phyloP scores from a whole-genome alignment of 2,888 invertebrate species.

The Scelioninae gen. 1 region DNA sequence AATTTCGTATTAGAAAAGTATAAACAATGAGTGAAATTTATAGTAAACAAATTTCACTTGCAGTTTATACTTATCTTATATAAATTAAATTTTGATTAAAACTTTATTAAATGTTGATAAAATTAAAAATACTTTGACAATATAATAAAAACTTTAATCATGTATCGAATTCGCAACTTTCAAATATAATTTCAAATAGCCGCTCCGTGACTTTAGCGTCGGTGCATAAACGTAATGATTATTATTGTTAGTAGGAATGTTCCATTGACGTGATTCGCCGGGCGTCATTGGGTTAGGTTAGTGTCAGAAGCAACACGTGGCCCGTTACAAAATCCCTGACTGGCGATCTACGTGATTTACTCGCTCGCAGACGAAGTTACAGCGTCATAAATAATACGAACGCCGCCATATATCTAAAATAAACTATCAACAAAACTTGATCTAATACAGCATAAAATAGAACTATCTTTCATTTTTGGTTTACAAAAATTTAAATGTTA shows the following conservation, averaged over 20 bases:
- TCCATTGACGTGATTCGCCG: constrained; percentile 9
- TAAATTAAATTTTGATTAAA: too few species aligned
- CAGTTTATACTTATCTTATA: too few species aligned
- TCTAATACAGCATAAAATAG: too few species aligned
- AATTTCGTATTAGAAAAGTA: too few species aligned
- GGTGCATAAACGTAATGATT: constrained; percentile 2
- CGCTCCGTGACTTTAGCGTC: constrained; percentile 25
- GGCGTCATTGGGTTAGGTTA: constrained; percentile 50
- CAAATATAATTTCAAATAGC: neutral
- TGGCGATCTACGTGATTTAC: constrained; percentile 38
- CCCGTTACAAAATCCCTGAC: constrained; percentile 32
- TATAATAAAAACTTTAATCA: too few species aligned
- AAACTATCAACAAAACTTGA: neutral
- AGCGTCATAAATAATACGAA: constrained; percentile 16
- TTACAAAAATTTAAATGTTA: too few species aligned
- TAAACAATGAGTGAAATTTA: too few species aligned
- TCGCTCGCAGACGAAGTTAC: constrained; percentile 18
- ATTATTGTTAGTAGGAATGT: constrained; percentile 19
- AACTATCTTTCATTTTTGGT: too few species aligned
- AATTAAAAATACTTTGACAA: too few species aligned
- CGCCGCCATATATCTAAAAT: constrained; percentile 24
- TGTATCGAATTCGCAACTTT: too few species aligned
- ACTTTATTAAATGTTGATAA: too few species aligned
- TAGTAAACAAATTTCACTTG: too few species aligned
- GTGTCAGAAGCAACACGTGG: constrained; percentile 54